Evolutionary conservation across 2,888 invertebrate genomes (phyloP), one percentile per base, ranked within the genome.

Genomic region (Scelioninae gen. 2): DNA sequence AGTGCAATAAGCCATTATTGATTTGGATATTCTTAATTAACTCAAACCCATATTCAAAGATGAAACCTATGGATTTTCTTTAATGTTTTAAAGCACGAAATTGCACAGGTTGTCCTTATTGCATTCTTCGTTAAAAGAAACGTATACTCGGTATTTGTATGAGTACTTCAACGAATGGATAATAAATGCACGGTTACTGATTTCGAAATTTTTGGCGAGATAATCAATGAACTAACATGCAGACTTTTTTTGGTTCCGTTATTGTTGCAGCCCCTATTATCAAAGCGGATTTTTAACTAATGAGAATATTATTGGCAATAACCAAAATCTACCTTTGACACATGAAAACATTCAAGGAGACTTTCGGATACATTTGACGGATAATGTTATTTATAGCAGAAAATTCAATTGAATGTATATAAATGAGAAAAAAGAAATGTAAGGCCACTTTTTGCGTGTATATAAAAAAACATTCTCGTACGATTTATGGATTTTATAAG

Each of bases 51-150:
- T 41, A 16, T 41, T 15, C 10, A 1, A 25, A 48, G 2, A 9
- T n/a, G n/a, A 37, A 48, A 22, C 48, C 60, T 60, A 60, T 60
- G 48, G 60, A 16, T 60, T 60, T 46, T 46, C 60, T 60, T 58
- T 31, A 31, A 9, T 7, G 9, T 9, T 2, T 18, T 28, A 25
- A 55, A 5, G 28, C 35, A 37, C 37, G 37, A 13, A 1, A 22
- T 13, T 45, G 45, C 7, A n/a, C 19, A 45, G 11, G n/a, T n/a
- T n/a, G n/a, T n/a, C n/a, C n/a, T n/a, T n/a, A n/a, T n/a, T n/a
- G n/a, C n/a, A n/a, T n/a, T n/a, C n/a, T n/a, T n/a, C n/a, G n/a
- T n/a, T n/a, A n/a, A n/a, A n/a, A n/a, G n/a, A n/a, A n/a, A n/a
- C n/a, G n/a, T n/a, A n/a, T n/a, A n/a, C n/a, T n/a, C n/a, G n/a